Evolutionary conservation across 1,140 invertebrate species (phyloP).

Genomic region (Bombus breviceps): DNA sequence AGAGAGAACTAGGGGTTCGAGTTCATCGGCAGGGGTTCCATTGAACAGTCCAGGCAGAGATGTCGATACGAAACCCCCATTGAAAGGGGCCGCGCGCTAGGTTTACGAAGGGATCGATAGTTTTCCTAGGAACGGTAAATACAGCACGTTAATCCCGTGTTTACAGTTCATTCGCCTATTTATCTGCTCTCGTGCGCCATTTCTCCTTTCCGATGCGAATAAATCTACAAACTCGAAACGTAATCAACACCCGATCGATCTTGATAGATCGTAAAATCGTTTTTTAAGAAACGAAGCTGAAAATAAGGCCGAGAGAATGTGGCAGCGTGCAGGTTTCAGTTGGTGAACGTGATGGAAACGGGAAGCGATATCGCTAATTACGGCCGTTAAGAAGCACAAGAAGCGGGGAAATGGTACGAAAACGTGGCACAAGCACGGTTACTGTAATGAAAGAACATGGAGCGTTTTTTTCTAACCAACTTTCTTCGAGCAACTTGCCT

Average conservation of each 20-base stretch:
- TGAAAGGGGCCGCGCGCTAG: slow-evolving; percentile 15
- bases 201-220: not conserved
- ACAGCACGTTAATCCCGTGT: not conserved
- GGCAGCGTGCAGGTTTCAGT: not conserved
- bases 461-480: slow-evolving; percentile 1
- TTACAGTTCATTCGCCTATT: slow-evolving; percentile 18
- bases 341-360: not conserved
- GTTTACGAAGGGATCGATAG: slow-evolving; percentile 29
- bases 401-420: slow-evolving; percentile 36
- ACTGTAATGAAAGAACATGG: slow-evolving; percentile 24
- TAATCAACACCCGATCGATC: not conserved
- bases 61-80: slow-evolving; percentile 38
- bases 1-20: not conserved
- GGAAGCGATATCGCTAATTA: slow-evolving; percentile 45
- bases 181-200: not conserved
- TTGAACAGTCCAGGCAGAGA: slow-evolving; percentile 47
- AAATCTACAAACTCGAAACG: not conserved
- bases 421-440: slow-evolving; percentile 13
- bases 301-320: not conserved
- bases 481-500: not conserved
- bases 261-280: not conserved
- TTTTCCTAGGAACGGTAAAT: slow-evolving; percentile 40
- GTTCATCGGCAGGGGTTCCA: slow-evolving; percentile 30
- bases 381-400: slow-evolving; percentile 34
- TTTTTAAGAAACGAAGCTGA: no score